Percentiles rank a stretch among this genome's conserved stretches.
phyloP scores from a whole-genome alignment of 2,113 vertebrate species.

The Calyptommatus sinebrachiatus region DNA sequence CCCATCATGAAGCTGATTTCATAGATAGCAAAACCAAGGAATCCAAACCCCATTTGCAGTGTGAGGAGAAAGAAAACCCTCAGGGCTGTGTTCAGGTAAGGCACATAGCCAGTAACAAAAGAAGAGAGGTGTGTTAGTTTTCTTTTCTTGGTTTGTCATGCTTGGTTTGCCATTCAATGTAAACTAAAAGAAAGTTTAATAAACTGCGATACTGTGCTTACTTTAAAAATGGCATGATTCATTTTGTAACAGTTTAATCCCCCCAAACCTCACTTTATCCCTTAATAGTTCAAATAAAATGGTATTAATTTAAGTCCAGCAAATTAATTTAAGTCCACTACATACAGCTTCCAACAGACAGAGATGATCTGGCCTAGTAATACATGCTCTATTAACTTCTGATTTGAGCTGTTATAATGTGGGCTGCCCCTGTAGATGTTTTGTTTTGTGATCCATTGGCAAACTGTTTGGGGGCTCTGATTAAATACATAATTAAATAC shows the following conservation, averaged over 20 bases:
- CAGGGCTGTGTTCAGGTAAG: slow-evolving; percentile 43
- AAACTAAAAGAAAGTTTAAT: background rate
- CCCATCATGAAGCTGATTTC: slow-evolving; percentile 5
- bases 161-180: background rate
- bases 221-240: background rate
- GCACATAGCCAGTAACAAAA: slow-evolving; percentile 14
- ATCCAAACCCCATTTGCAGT: background rate
- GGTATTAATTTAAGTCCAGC: background rate
- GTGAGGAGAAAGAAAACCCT: background rate
- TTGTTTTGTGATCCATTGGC: too few relatives aligned
- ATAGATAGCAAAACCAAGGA: background rate
- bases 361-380: too few relatives aligned
- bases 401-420: too few relatives aligned
- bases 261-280: background rate
- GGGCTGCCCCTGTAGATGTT: too few relatives aligned
- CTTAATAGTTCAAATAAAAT: background rate
- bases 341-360: too few relatives aligned
- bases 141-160: background rate
- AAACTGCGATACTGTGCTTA: background rate
- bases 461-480: too few relatives aligned
- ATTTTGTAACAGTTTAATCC: background rate
- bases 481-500: too few relatives aligned
- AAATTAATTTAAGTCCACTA: background rate
- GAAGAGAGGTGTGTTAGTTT: too few relatives aligned
- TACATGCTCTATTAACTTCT: too few relatives aligned